Evolutionary conservation across 2,113 vertebrate species (phyloP).

Genomic region (Dryoscopus gambensis): DNA sequence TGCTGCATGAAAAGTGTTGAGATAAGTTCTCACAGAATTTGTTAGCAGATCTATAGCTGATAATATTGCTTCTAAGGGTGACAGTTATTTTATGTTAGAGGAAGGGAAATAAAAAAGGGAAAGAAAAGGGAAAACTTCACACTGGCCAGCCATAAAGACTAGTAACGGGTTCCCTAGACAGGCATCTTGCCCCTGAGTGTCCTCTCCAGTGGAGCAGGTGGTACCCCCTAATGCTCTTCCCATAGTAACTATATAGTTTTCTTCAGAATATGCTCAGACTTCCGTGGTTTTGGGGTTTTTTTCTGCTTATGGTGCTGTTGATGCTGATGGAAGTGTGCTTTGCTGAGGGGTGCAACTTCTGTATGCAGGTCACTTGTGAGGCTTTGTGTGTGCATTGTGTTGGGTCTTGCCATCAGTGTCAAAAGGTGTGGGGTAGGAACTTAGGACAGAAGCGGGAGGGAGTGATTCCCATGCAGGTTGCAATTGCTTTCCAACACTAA

Average conservation of each 20-base stretch:
- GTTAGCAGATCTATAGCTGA: not conserved
- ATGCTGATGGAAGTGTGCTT: not conserved
- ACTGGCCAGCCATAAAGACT: not conserved
- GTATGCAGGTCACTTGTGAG: rapidly evolving
- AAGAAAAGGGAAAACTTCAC: not conserved
- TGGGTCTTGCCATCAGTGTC: not conserved
- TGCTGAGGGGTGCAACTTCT: not conserved
- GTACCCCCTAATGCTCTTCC: not conserved
- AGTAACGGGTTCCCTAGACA: not conserved
- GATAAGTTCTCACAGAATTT: not conserved
- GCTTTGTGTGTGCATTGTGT: not conserved
- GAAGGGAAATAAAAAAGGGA: not conserved
- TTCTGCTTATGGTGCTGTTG: not conserved
- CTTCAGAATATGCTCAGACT: not conserved
- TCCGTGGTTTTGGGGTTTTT: not conserved
- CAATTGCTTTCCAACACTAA: not conserved
- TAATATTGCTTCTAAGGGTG: not conserved
- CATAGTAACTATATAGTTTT: not conserved
- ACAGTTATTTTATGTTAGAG: not conserved
- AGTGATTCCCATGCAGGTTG: not conserved
- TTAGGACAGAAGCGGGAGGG: not conserved
- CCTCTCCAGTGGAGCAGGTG: not conserved
- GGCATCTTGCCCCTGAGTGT: not conserved
- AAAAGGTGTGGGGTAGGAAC: not conserved
- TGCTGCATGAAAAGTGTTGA: not conserved